Base-by-base conservation (phyloP, 2,888 invertebrate genomes). In the Stramonita haemastoma region DNA sequence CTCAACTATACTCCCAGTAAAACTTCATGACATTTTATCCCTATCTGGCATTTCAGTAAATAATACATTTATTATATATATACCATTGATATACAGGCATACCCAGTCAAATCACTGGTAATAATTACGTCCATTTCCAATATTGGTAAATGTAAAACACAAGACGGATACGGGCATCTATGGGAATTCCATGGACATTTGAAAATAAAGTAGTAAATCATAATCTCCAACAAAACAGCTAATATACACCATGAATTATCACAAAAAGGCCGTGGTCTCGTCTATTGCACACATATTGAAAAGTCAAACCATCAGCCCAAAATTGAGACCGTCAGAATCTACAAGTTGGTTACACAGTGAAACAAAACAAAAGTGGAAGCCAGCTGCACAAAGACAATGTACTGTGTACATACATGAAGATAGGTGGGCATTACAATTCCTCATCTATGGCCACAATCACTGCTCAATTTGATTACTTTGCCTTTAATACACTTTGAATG, bases 121-220 rank as follows among this genome's bases (percentile, higher is more conserved):
- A 60, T 19, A 60, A 60, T 60, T 60, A 60, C 22, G 13, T 19
- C 60, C 60, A 60, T 22, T 22, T 22, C 60, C 15, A 60, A 60
- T 22, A 60, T 60, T 15, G 22, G 22, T 60, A 60, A 19, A 60
- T 60, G 60, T 60, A 60, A 19, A 60, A 19, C 66, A 66, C 26
- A 22, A 66, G 66, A 66, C 26, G 13, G 73, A 29, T n/a, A 73
- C 73, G n/a, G 73, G n/a, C n/a, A n/a, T 73, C 73, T n/a, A n/a
- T n/a, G n/a, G 73, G n/a, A 73, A 73, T n/a, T 73, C 73, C n/a
- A 46, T 46, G 46, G 73, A 13, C 22, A 73, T 73, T n/a, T 73
- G n/a, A 73, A 73, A n/a, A 73, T 73, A n/a, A 73, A 73, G 46
- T n/a, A 73, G n/a, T n/a, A 73, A 73, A 73, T 73, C n/a, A 73